These are phyloP conservation scores for Epinotia brunnichana DNA, from an alignment of 2,888 invertebrate genomes.

Conservation along the genomic window DNA sequence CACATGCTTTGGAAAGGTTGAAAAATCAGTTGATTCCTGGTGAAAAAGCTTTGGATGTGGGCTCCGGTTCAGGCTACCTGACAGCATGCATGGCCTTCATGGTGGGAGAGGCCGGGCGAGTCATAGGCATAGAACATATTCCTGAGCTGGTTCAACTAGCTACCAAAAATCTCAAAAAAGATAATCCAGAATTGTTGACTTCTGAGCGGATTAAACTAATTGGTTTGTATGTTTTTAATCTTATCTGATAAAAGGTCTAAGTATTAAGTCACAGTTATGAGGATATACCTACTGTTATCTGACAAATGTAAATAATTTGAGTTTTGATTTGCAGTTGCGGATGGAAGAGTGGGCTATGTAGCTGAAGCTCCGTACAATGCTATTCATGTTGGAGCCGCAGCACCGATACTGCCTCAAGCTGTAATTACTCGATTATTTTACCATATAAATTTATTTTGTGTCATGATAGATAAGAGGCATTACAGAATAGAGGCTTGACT, in stretches of 20 bases:
- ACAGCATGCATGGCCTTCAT: slow-evolving; percentile 95
- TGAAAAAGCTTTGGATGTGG: slow-evolving; percentile 93
- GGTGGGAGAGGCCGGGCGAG: slow-evolving; percentile 87
- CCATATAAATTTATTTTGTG: not conserved
- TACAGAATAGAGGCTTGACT: not conserved
- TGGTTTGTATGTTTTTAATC: slow-evolving; percentile 75
- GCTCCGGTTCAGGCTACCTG: slow-evolving; percentile 96
- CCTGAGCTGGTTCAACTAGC: slow-evolving; percentile 90
- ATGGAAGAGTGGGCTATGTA: slow-evolving; percentile 92
- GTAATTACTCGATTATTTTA: slow-evolving; percentile 72
- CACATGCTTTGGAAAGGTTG: slow-evolving; percentile 93
- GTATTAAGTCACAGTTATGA: too few relatives aligned
- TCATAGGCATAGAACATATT: slow-evolving; percentile 96
- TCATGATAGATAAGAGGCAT: not conserved
- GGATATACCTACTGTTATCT: too few relatives aligned
- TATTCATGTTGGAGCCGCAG: slow-evolving; percentile 97
- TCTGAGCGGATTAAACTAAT: slow-evolving; percentile 88
- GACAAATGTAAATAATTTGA: not conserved
- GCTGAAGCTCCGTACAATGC: slow-evolving; percentile 93
- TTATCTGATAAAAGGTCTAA: too few relatives aligned
- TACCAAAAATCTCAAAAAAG: slow-evolving; percentile 88
- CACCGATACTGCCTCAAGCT: slow-evolving; percentile 89
- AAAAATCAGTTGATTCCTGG: slow-evolving; percentile 90
- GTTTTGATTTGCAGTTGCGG: slow-evolving; percentile 86
- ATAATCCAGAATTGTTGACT: slow-evolving; percentile 87